Base-by-base conservation (phyloP, 2,888 invertebrate genomes). In the Herminia tarsipennalis region DNA sequence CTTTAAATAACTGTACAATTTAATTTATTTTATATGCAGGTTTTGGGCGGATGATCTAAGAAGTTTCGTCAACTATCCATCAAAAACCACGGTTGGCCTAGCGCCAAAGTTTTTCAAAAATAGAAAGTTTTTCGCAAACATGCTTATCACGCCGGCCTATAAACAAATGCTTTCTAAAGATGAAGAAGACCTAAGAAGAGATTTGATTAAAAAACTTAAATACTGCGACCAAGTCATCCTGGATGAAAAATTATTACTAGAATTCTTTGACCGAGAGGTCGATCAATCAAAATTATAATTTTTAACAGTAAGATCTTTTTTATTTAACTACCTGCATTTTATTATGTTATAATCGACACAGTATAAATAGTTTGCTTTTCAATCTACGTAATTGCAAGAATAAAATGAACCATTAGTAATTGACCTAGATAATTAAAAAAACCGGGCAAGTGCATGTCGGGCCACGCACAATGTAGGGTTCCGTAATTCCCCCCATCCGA, bases 81-180 rank as follows among this genome's bases (percentile, higher is more conserved):
- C 83, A 5, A 83, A 76, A 62, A 88, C 89, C 0, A 89, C 89
- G 2, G 81, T 89, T 6, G 89, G 89, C 1, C 76, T 73, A 22
- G 73, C 78, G 2, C 81, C 79, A n/a, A 79, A 76, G 52, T 83
- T 80, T 56, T 85, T 85, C 2, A 66, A 44, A 8, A 87, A 89
- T 50, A 73, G 87, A 17, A 87, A 84, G 39, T 88, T 83, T 64
- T 87, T 90, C 37, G 84, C 86, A 2, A 88, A 90, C 50, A 60
- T 90, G 65, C 70, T 90, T 21, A 66, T 66, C 13, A 76, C 81
- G 10, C 42, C 66, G 1, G 70, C 55, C 0, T 89, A 88, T 42
- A 86, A 80, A 65, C 72, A 74, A n/a, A 78, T 81, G 72, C 24
- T 88, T n/a, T 63, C 57, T 8, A 70, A 60, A 17, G 88, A 90